A percentile compares a stretch with the other conserved stretches of the same genome.
phyloP scores from a whole-genome alignment of 2,113 vertebrate species.

The Piaya cayana region DNA sequence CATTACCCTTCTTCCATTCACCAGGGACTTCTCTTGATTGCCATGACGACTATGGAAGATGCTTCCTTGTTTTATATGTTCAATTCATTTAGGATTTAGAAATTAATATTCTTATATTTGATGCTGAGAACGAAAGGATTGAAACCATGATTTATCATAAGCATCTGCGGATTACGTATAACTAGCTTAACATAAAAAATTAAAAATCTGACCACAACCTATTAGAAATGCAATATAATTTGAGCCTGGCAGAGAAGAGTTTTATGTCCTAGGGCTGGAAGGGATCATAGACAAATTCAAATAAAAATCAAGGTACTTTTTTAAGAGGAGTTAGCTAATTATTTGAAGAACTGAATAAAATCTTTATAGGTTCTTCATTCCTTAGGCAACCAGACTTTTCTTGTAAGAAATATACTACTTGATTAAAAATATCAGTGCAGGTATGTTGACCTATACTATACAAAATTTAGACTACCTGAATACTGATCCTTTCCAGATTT shows the following conservation, averaged over 20 bases:
- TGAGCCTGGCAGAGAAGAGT: neutral
- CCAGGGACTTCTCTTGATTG: too few species aligned
- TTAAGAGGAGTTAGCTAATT: neutral
- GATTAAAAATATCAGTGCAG: neutral
- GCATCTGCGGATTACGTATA: neutral
- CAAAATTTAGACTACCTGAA: neutral
- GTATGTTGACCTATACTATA: neutral
- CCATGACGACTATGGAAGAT: neutral
- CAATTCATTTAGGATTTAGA: neutral
- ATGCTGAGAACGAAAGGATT: neutral
- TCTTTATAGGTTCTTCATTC: neutral
- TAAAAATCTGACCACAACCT: neutral
- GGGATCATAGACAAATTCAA: neutral
- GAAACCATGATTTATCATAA: neutral
- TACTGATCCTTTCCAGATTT: neutral
- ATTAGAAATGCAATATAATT: neutral
- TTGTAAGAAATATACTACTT: neutral
- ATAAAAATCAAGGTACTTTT: neutral
- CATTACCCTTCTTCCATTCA: too few species aligned
- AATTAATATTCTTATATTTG: neutral
- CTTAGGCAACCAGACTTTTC: neutral
- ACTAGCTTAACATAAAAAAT: neutral
- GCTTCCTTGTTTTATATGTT: neutral
- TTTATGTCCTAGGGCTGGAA: neutral
- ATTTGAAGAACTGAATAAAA: neutral